Evolutionary conservation across 1,140 invertebrate species (phyloP), one percentile per base, ranked within the genome.

Genomic region (Dufourea novaeangliae): DNA sequence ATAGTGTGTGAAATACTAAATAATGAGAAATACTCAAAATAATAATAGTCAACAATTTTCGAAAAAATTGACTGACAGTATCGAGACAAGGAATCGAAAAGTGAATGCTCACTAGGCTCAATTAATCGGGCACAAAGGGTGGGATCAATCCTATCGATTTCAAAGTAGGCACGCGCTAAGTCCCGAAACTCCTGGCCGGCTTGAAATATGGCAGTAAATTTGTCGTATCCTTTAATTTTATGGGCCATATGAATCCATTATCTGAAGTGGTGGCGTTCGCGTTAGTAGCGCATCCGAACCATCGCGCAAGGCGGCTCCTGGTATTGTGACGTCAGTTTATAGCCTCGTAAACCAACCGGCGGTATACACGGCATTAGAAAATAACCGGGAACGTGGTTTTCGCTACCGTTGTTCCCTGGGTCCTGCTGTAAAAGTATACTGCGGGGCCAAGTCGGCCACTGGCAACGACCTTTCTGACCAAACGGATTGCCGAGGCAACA

Each of bases 151-250:
- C 14, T 20, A 64, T 27, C 46, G 44, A 52, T 37, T 52, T 52
- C n/a, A 32, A n/a, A 20, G 29, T 32, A 25, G 62, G 62, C 50
- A 50, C 78, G 76, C 27, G 74, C 54, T 63, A 22, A 77, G 52
- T 63, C 22, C 29, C 54, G 70, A 76, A 80, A 76, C 54, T 50
- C 56, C 75, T 29, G 41, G 73, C 75, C 25, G 41, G 73, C 84
- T 66, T 85, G 83, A 88, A 86, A 88, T 80, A 85, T 78, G 89
- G 62, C 86, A 87, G 83, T 90, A 92, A 92, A 92, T 92, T 92
- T 91, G 90, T 91, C 88, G 88, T 77, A 87, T 88, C 87, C 89
- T 91, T 90, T 89, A 91, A 92, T 92, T 92, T 92, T 92, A 92
- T 81, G 88, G 52, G 71, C 83, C 85, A 80, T 88, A 86, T 88